Evolutionary conservation across 2,888 invertebrate genomes (phyloP), one percentile per base, ranked within the genome.

Genomic region (Balanococcus diminutus): DNA sequence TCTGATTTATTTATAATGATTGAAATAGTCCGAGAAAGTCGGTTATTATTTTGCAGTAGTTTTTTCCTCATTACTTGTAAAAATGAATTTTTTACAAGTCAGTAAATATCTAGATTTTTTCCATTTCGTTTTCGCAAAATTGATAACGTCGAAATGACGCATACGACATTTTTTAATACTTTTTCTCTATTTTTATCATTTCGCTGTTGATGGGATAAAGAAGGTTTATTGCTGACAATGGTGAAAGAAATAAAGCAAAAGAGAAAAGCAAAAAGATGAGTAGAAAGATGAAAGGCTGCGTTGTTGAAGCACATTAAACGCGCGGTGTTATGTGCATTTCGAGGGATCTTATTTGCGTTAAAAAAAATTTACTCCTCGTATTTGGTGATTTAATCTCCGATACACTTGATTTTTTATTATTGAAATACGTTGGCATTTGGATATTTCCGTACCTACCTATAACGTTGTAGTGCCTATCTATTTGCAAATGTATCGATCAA

Each of bases 191-290:
- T 36, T 31, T 31, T 75, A 32, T 75, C 28, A 75, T 75, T 75
- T 75, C 11, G 75, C 28, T 36, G 75, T 75, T 75, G 75, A 75
- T 75, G 75, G 36, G 36, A 75, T 28, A 75, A 75, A 75, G 75
- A 36, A 75, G 75, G 75, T 75, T 75, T 75, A 75, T 75, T 75
- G 75, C 75, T 75, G 75, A 75, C 75, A 36, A 75, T 75, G n/a
- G 36, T 72, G 36, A 75, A 75, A n/a, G n/a, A 75, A 32, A 32
- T 36, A 75, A 36, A 75, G 16, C 75, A 28, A 75, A 36, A 75
- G 14, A 75, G 28, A 28, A n/a, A 16, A 36, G n/a, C n/a, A 75
- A 72, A 11, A 72, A 11, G 31, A 72, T 28, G 72, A 72, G 16
- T 14, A 32, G 36, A 75, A 36, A 75, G 75, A 75, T 75, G 36